Evolutionary conservation across 2,113 vertebrate genomes (phyloP).

Genomic region (Nibea albiflora): DNA sequence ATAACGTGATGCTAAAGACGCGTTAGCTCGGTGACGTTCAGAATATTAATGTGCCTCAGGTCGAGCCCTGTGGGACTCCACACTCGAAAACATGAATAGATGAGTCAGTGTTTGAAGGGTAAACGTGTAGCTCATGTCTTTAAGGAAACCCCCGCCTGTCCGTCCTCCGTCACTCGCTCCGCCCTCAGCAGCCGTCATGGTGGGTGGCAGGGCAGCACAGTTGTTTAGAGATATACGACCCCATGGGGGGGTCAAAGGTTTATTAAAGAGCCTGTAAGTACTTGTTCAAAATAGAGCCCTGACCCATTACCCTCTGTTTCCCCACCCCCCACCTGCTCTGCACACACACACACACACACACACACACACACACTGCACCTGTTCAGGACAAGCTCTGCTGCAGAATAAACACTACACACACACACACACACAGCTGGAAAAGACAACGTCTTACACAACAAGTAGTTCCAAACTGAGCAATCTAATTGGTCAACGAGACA

Average conservation of each 20-base stretch:
- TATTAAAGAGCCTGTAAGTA: constrained; percentile 78
- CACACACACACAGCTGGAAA: background rate
- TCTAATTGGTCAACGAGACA: too few species aligned
- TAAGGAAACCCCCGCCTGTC: too few species aligned
- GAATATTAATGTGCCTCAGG: constrained; percentile 31
- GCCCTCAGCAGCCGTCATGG: constrained; percentile 39
- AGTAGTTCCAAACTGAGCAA: too few species aligned
- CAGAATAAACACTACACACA: constrained; percentile 2
- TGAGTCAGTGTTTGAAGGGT: constrained; percentile 26
- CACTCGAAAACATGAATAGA: constrained; percentile 29
- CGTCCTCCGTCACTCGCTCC: too few species aligned
- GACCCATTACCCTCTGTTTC: constrained; percentile 50
- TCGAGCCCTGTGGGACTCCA: constrained; percentile 15
- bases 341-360: background rate
- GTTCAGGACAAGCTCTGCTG: background rate
- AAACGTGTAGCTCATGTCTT: constrained; percentile 15
- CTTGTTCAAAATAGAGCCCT: constrained; percentile 78
- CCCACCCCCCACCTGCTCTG: constrained; percentile 67
- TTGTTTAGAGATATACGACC: constrained; percentile 77
- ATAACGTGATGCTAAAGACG: too few species aligned
- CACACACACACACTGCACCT: constrained; percentile 26
- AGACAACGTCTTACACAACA: too few species aligned
- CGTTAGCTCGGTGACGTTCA: too few species aligned
- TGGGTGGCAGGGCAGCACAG: constrained; percentile 75
- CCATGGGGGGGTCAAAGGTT: constrained; percentile 76